phyloP scores from a whole-genome alignment of 2,113 vertebrate genomes.

The Lathamus discolor region DNA sequence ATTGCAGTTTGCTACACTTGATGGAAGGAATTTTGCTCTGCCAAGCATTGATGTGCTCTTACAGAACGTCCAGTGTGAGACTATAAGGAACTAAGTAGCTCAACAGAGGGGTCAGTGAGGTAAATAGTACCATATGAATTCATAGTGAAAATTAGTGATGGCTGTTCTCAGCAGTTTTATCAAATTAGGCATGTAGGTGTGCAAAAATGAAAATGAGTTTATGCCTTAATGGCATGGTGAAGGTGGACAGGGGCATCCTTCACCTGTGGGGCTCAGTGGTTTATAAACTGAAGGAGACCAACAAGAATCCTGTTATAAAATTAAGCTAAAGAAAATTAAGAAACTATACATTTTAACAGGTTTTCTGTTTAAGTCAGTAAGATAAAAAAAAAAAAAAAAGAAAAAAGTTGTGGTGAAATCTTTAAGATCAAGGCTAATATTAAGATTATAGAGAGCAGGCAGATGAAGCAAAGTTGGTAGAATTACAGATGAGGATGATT shows the following conservation, averaged over 20 bases:
- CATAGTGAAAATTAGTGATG: neutral
- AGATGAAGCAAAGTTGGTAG: neutral
- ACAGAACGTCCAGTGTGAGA: fast-evolving
- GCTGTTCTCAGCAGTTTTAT: neutral
- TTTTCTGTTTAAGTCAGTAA: neutral
- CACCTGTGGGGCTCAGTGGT: neutral
- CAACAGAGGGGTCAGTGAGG: neutral
- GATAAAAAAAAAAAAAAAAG: neutral
- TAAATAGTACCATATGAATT: neutral
- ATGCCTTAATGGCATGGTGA: neutral
- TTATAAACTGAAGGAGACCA: neutral
- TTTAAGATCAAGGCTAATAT: neutral
- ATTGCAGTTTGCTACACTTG: neutral
- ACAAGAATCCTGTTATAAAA: neutral
- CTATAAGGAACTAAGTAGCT: neutral
- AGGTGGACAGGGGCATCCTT: neutral
- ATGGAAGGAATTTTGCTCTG: neutral
- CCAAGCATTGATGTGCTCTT: neutral
- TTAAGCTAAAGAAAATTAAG: neutral
- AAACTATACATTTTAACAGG: neutral
- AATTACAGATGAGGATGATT: neutral
- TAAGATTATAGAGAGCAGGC: neutral
- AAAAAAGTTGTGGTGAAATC: neutral
- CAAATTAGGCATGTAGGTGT: neutral
- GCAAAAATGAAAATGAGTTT: fast-evolving